A percentile compares a stretch with the other conserved stretches of the same genome.
Conservation (phyloP, 2,797 vertebrate genomes). For the Smutsia gigantea region DNA sequence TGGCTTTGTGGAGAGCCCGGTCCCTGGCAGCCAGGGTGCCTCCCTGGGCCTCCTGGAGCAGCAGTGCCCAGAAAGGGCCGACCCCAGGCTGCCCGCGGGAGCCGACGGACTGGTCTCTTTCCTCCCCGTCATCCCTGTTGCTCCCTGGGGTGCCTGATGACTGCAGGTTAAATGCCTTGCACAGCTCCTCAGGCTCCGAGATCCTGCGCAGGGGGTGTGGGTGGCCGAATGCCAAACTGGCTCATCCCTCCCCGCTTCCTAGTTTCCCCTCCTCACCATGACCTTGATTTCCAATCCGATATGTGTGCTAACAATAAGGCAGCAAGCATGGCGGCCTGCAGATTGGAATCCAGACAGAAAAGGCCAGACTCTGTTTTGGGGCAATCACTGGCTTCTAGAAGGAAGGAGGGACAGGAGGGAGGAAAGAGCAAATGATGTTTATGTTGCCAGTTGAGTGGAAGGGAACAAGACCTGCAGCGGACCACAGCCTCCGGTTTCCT, state of each 20-base stretch:
- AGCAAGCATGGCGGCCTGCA: neutral
- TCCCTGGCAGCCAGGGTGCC: neutral
- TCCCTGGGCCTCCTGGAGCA: neutral
- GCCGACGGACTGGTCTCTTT: neutral
- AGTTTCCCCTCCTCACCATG: neutral
- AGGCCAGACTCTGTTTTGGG: neutral
- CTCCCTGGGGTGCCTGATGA: neutral
- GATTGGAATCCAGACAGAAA: neutral
- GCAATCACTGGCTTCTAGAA: neutral
- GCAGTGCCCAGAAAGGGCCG: neutral
- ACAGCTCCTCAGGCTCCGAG: neutral
- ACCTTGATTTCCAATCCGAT: slow-evolving; percentile 22
- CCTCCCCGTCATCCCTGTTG: neutral
- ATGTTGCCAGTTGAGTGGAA: neutral
- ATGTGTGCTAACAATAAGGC: neutral
- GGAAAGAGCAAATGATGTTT: neutral
- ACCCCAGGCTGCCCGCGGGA: neutral
- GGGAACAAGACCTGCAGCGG: neutral
- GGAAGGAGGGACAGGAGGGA: neutral
- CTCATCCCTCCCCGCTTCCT: neutral
- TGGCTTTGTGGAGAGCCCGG: too few species aligned
- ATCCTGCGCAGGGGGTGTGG: neutral
- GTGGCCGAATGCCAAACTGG: neutral
- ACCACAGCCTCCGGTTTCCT: neutral
- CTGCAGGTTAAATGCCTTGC: slow-evolving; percentile 7